These are phyloP conservation scores for Leptopilina myrica DNA, from an alignment of 2,888 invertebrate species.

Conservation along the genomic window DNA sequence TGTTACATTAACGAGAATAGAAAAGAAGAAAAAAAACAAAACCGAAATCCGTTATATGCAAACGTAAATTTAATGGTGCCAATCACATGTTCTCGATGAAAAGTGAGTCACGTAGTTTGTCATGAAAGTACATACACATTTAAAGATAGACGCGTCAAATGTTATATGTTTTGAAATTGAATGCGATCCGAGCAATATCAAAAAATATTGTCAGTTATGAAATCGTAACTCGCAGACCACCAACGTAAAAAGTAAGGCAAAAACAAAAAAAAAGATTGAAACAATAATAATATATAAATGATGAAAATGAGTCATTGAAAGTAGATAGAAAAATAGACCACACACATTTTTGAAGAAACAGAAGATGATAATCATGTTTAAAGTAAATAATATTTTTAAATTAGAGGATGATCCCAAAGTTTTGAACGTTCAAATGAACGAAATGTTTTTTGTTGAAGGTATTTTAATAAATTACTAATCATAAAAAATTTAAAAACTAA, in stretches of 20 bases:
- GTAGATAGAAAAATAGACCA: neutral
- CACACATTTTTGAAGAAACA: neutral
- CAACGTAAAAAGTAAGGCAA: neutral
- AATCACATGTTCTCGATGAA: conserved; percentile 6
- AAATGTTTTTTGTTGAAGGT: too few species aligned
- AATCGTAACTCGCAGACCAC: neutral
- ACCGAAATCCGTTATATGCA: neutral
- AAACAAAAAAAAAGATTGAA: neutral
- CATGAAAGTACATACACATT: neutral
- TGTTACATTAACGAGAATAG: neutral
- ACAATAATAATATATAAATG: neutral
- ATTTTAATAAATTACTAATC: too few species aligned
- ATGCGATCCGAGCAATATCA: neutral
- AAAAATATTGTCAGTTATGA: neutral
- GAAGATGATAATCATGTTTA: neutral
- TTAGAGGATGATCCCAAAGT: too few species aligned
- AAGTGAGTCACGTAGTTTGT: conserved; percentile 7
- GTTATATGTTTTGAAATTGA: neutral
- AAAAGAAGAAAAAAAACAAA: neutral
- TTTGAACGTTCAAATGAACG: too few species aligned
- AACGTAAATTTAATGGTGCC: conserved; percentile 2
- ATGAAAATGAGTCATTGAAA: neutral
- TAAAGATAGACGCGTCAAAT: neutral
- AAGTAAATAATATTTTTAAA: too few species aligned
- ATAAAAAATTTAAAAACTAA: too few species aligned